Conservation (phyloP, 1,140 invertebrate species). For the Panagrolaimus sp. region DNA sequence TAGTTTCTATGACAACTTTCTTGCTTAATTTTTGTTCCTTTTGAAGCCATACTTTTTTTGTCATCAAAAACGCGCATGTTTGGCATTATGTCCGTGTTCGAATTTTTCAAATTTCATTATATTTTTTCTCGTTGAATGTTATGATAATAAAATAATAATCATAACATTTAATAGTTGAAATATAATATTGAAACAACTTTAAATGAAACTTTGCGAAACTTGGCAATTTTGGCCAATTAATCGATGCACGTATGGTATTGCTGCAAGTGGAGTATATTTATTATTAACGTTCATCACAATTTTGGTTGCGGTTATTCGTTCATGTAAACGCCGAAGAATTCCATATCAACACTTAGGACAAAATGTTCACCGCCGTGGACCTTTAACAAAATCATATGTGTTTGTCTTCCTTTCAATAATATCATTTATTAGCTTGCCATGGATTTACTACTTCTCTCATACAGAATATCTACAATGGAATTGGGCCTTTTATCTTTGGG, state of each 20-base stretch:
- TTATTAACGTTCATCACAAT: background rate
- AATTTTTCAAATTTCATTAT: too few species aligned
- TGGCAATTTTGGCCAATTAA: slow-evolving; percentile 4
- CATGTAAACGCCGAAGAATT: background rate
- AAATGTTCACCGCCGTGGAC: background rate
- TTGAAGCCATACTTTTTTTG: too few species aligned
- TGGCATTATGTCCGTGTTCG: too few species aligned
- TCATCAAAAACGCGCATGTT: too few species aligned
- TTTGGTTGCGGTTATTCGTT: background rate
- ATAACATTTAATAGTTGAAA: too few species aligned
- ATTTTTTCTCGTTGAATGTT: too few species aligned
- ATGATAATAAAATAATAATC: too few species aligned
- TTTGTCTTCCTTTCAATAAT: background rate
- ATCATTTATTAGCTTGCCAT: background rate
- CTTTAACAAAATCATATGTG: background rate
- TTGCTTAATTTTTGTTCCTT: too few species aligned
- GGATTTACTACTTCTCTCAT: slow-evolving; percentile 8
- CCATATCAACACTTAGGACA: background rate
- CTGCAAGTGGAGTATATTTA: background rate
- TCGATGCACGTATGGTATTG: background rate
- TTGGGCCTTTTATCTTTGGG: background rate
- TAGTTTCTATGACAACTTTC: too few species aligned
- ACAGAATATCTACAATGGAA: background rate
- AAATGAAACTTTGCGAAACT: background rate
- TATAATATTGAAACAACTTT: too few species aligned